These are phyloP conservation scores for Heteromyza rotundicornis DNA, from an alignment of 2,888 invertebrate species.

Conservation along the genomic window DNA sequence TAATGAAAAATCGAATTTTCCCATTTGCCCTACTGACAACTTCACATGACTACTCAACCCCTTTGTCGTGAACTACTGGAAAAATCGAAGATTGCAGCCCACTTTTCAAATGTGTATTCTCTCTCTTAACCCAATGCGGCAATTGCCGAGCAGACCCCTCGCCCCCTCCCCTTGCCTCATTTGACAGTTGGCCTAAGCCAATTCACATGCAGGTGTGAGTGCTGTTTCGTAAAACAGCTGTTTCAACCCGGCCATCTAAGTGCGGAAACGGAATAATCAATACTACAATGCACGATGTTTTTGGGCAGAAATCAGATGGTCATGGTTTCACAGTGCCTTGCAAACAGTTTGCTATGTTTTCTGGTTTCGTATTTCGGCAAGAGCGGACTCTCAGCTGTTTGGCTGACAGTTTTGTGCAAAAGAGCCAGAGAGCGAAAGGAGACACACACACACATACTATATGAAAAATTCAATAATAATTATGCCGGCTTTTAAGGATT, in stretches of 20 bases:
- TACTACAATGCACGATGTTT: too few relatives aligned
- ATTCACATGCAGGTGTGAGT: background rate
- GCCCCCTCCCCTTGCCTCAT: constrained; percentile 5
- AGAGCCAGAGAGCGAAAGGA: constrained; percentile 1
- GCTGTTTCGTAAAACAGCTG: background rate
- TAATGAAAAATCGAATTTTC: constrained; percentile 23
- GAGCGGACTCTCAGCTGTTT: constrained; percentile 26
- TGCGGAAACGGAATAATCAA: constrained; percentile 16
- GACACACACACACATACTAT: background rate
- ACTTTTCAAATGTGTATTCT: constrained; percentile 23
- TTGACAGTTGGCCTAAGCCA: background rate
- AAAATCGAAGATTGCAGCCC: constrained; percentile 41
- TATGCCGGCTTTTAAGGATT: background rate
- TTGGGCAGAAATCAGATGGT: too few relatives aligned
- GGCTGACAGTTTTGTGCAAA: background rate
- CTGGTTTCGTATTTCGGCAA: background rate
- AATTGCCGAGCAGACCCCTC: constrained; percentile 11
- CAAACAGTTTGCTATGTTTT: constrained; percentile 23
- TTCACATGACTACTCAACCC: background rate
- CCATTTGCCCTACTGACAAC: constrained; percentile 25
- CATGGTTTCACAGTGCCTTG: constrained; percentile 22
- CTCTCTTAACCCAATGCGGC: constrained; percentile 27
- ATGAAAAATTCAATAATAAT: background rate
- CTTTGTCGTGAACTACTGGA: constrained; percentile 16
- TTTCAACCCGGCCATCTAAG: background rate